These are phyloP conservation scores for Torymus aiolomorphi DNA, from an alignment of 2,888 invertebrate species.

Conservation along the genomic window DNA sequence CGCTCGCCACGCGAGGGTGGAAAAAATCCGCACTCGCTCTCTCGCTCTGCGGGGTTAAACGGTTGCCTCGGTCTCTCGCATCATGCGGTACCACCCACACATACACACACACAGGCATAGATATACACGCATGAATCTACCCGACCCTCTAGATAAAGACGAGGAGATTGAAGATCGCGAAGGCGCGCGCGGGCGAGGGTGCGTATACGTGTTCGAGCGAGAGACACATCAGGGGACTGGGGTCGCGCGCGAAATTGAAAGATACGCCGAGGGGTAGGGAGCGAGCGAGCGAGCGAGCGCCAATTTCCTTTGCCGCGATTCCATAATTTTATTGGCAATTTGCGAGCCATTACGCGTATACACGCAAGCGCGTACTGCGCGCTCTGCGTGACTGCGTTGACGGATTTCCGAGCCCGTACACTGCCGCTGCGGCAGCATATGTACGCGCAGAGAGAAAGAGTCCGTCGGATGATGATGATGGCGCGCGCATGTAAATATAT, in stretches of 20 bases:
- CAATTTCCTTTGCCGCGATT: conserved; percentile 73
- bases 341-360: conserved; percentile 67
- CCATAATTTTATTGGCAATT: conserved; percentile 74
- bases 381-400: conserved; percentile 14
- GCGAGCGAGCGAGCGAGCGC: conserved; percentile 65
- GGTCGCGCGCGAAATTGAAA: conserved; percentile 68
- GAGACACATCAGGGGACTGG: conserved; percentile 56
- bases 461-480: conserved; percentile 38
- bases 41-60: conserved; percentile 8
- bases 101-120: too few relatives aligned
- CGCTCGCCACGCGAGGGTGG: not conserved
- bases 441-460: conserved; percentile 16
- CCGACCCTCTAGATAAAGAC: conserved; percentile 20
- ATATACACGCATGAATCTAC: too few relatives aligned
- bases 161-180: conserved; percentile 53
- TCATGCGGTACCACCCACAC: too few relatives aligned
- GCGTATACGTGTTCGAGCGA: conserved; percentile 1
- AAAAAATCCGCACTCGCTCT: not conserved
- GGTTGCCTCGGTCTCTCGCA: not conserved
- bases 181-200: not conserved
- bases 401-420: conserved; percentile 43
- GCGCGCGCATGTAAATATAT: conserved; percentile 4
- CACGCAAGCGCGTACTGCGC: conserved; percentile 11
- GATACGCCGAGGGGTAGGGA: conserved; percentile 61
- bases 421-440: not conserved